Base-by-base conservation (phyloP, 2,797 vertebrate species). In the Catharus ustulatus region DNA sequence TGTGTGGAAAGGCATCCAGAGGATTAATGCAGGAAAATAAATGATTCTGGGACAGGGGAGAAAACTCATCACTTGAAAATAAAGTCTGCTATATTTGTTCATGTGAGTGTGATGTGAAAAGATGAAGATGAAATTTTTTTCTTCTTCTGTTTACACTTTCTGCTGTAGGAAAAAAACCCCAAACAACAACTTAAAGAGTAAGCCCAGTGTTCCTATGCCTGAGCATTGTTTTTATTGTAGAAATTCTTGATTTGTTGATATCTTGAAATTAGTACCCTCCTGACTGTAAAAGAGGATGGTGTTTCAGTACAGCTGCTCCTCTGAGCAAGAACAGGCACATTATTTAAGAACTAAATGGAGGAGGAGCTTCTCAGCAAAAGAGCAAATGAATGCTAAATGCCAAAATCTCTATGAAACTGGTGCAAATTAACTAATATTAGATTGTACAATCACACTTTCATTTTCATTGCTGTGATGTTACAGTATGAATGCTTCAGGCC, bases 391-490 rank as follows among this genome's bases (percentile, higher is more conserved):
- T 76, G 51, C 8, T 52, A 64, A 90, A 71, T 81, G 62, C 45
- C 93, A 72, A 89, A 94, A 92, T 88, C 64, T 79, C 27, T 78
- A 74, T 68, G 68, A 83, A 94, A 85, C 48, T 71, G 75, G 68
- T 94, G 72, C 43, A n/a, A 91, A 95, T 95, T 87, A 92, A 29
- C 49, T 76, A 95, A 77, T 92, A 85, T 95, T 92, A 94, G 68
- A 84, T 75, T 92, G 85, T 69, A 93, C 45, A 89, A 67, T 95
- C 69, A 86, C 84, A 52, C n/a, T 74, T 94, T 68, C 36, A 90
- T 95, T 97, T 97, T 89, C 19, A 24, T 94, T 95, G 94, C 94
- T 95, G 64, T 81, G 76, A 79, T 95, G 64, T 86, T 97, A 94
- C 92, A 94, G 86, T 87, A 52, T 36, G 38, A 74, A 42, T 61